phyloP scores from a whole-genome alignment of 2,888 invertebrate species.

The Theristus sp. region DNA sequence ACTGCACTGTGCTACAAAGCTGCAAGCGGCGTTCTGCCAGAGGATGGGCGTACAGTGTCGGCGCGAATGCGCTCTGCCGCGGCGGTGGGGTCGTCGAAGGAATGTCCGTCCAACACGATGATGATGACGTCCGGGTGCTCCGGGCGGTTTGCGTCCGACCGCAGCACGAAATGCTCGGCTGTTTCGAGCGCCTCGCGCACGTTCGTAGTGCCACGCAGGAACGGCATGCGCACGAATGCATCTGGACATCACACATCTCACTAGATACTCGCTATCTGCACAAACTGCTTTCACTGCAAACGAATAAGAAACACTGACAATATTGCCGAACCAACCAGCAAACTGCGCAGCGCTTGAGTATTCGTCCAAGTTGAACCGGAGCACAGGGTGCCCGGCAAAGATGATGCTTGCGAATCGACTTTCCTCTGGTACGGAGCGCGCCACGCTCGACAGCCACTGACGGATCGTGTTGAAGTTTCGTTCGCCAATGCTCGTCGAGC shows the following conservation, averaged over 20 bases:
- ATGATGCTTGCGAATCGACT: neutral
- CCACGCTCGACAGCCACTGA: neutral
- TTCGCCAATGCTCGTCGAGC: neutral
- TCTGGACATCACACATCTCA: neutral
- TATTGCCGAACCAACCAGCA: neutral
- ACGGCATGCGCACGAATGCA: neutral
- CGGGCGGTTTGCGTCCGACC: neutral
- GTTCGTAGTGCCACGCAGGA: neutral
- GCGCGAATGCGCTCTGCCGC: neutral
- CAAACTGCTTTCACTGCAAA: neutral
- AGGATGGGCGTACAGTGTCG: no score
- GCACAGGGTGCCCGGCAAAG: neutral
- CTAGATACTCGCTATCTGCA: neutral
- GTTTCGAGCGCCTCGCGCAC: neutral
- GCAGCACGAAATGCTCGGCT: neutral
- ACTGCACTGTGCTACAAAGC: neutral
- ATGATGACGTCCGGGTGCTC: neutral
- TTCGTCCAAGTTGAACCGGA: neutral
- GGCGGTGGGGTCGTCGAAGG: neutral
- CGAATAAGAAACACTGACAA: no score
- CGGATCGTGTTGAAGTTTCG: neutral
- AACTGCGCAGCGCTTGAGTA: neutral
- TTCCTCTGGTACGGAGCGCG: neutral
- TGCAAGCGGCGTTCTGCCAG: no score
- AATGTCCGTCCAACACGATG: neutral